phyloP scores from a whole-genome alignment of 2,797 vertebrate genomes.

The Spheniscus humboldti region DNA sequence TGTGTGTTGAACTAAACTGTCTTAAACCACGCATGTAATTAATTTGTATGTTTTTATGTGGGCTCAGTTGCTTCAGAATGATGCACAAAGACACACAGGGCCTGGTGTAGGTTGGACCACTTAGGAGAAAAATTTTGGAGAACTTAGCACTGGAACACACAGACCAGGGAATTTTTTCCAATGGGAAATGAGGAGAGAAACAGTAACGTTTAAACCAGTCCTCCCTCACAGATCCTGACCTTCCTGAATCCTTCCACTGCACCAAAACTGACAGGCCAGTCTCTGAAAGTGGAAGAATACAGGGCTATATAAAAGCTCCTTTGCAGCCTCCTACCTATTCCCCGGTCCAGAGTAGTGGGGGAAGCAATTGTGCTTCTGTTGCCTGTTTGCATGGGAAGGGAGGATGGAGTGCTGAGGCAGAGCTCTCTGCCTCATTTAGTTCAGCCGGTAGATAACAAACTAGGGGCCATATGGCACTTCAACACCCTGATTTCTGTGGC shows the following conservation, averaged over 20 bases:
- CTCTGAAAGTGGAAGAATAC: background rate
- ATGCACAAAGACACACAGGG: background rate
- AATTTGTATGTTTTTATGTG: background rate
- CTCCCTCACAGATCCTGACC: background rate
- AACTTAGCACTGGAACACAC: background rate
- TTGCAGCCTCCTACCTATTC: background rate
- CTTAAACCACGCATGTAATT: background rate
- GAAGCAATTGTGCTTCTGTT: background rate
- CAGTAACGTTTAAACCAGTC: background rate
- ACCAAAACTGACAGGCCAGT: background rate
- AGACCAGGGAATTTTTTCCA: background rate
- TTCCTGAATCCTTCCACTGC: background rate
- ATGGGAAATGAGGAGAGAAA: background rate
- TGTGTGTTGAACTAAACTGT: background rate
- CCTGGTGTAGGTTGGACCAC: background rate
- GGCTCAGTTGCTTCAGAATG: background rate
- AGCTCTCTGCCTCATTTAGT: background rate
- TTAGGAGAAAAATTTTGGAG: background rate
- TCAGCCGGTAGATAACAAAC: background rate
- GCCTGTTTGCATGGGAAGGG: background rate
- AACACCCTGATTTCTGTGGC: background rate
- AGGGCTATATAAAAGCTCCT: background rate
- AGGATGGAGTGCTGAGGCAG: background rate
- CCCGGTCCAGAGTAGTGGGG: rapidly evolving
- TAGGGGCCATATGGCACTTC: background rate